Base-by-base conservation (phyloP, 2,113 vertebrate genomes). In the Morphnarchus princeps region DNA sequence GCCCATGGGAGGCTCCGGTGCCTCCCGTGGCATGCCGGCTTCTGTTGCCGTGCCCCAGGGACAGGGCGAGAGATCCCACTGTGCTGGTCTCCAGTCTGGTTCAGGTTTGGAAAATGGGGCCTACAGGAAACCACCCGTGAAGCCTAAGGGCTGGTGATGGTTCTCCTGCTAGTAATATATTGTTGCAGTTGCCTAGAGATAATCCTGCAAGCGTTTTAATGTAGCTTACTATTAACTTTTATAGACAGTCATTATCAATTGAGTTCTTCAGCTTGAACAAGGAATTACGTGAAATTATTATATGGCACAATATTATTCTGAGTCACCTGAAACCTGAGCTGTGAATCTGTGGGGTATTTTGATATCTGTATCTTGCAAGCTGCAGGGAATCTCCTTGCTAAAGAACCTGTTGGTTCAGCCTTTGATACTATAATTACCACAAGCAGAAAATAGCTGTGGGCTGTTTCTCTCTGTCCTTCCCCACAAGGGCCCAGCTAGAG, bases 371-470 rank as follows among this genome's bases (percentile, higher is more conserved):
- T 89, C 81, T 89, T 58, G 70, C 42, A 78, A 85, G 73, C 82
- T 95, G 81, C 83, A 81, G 42, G 93, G 88, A 80, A 87, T 91
- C 82, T 92, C 65, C 89, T 91, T 84, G 82, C 85, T 87, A 79
- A 83, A 85, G 87, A 97, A 97, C 95, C 85, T 92, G 95, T 92
- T 93, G 45, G 96, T 94, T 95, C 72, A 89, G 95, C 80, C 76
- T 91, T 70, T 59, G 82, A 65, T 89, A 50, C 82, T 93, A 22
- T 90, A 82, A 96, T 96, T 94, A 95, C 16, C n/a, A 16, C 42
- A 62, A 88, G 83, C 57, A 84, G 69, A 87, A 94, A 94, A 86
- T 16, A 80, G 87, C 93, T 70, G 62, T 26, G 43, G 85, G 93
- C 90, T 73, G 71, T 93, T 94, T 94, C 65, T 73, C 9, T 4